These are phyloP conservation scores for Adoxophyes honmai DNA, from an alignment of 1,140 invertebrate genomes.

Conservation along the genomic window DNA sequence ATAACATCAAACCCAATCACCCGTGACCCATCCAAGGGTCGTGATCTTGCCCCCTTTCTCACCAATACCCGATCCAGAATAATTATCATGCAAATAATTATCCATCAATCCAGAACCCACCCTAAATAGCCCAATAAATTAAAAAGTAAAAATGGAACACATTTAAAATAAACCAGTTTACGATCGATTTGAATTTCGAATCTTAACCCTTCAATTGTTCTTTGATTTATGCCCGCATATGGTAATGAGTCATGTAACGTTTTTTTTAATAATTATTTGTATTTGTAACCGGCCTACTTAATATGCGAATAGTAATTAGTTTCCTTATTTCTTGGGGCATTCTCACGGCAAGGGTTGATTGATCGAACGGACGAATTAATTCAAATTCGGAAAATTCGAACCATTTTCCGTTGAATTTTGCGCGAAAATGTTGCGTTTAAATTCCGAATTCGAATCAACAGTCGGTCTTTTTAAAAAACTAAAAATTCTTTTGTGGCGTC, in stretches of 20 bases:
- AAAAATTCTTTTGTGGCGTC: not conserved
- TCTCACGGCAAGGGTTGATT: conserved; percentile 63
- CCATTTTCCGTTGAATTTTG: not conserved
- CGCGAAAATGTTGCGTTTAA: not conserved
- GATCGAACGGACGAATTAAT: conserved; percentile 32
- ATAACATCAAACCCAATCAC: conserved; percentile 5
- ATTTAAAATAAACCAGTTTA: conserved; percentile 53
- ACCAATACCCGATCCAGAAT: conserved; percentile 32
- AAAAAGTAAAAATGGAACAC: conserved; percentile 43
- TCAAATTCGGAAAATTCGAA: conserved; percentile 15
- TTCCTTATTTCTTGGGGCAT: conserved; percentile 48
- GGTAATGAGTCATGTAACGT: conserved; percentile 19
- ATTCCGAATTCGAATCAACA: not conserved
- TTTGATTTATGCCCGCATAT: conserved; percentile 69
- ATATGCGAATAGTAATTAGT: conserved; percentile 71
- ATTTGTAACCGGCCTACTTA: conserved; percentile 58
- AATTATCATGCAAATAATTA: conserved; percentile 65
- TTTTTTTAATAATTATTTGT: conserved; percentile 58
- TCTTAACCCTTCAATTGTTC: conserved; percentile 61
- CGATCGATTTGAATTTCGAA: conserved; percentile 31
- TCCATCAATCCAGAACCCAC: conserved; percentile 35
- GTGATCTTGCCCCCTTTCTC: conserved; percentile 32
- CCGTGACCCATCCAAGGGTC: not conserved
- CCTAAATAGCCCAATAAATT: conserved; percentile 64
- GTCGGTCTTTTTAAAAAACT: not conserved